These are phyloP conservation scores for Heliconius congener DNA, from an alignment of 1,140 invertebrate species.

Conservation along the genomic window DNA sequence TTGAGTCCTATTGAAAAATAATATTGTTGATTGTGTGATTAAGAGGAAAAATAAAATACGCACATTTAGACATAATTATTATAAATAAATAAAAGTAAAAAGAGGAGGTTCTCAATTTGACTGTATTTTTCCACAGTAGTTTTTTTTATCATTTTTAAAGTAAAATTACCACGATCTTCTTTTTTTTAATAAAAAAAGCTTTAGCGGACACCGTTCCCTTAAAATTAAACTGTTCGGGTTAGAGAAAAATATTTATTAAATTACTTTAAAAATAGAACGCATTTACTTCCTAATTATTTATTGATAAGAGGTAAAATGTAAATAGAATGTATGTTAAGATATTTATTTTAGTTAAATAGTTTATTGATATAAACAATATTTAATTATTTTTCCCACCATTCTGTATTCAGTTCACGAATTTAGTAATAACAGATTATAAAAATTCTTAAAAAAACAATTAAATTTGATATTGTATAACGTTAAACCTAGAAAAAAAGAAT, in stretches of 20 bases:
- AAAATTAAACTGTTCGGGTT: background rate
- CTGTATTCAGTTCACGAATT: constrained; percentile 22
- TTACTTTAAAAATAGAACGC: background rate
- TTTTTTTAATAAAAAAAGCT: background rate
- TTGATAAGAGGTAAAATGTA: constrained; percentile 25
- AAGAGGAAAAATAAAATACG: too few species aligned
- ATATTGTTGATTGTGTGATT: background rate
- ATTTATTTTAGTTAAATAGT: constrained; percentile 46
- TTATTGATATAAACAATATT: constrained; percentile 52
- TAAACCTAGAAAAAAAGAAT: background rate
- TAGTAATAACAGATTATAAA: background rate
- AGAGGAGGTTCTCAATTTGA: too few species aligned
- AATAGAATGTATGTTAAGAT: constrained; percentile 49
- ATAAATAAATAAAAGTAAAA: background rate
- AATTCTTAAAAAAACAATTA: background rate
- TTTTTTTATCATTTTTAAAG: too few species aligned
- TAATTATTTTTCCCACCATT: constrained; percentile 58
- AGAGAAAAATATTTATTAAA: constrained; percentile 13
- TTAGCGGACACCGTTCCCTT: background rate
- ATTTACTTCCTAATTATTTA: constrained; percentile 24
- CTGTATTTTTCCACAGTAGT: too few species aligned
- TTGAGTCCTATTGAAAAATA: background rate
- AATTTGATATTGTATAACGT: background rate
- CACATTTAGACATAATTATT: background rate
- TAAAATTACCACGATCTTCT: background rate